These are phyloP conservation scores for Orthosia gothica DNA, from an alignment of 2,888 invertebrate genomes.

Conservation along the genomic window DNA sequence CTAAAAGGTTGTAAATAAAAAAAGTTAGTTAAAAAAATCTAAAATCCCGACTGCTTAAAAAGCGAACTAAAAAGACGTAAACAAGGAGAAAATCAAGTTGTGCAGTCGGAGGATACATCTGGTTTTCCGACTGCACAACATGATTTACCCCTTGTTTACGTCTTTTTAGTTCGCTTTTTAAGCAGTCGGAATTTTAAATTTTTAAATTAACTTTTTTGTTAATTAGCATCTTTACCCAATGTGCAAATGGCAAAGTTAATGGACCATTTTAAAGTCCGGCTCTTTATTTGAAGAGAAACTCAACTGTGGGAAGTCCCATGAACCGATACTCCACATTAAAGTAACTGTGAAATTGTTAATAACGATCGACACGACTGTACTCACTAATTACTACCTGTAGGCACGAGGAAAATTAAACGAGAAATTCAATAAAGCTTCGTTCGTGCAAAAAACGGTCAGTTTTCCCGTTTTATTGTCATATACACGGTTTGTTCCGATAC, in stretches of 20 bases:
- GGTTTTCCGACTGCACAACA: too few species aligned
- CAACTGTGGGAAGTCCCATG: slow-evolving; percentile 15
- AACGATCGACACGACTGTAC: slow-evolving; percentile 43
- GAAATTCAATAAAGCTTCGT: slow-evolving; percentile 65
- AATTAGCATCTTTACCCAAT: slow-evolving; percentile 13
- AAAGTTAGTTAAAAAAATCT: too few species aligned
- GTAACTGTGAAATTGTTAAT: slow-evolving; percentile 42
- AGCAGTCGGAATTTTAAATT: too few species aligned
- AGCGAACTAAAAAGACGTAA: too few species aligned
- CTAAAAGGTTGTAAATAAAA: too few species aligned
- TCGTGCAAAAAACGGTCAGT: slow-evolving; percentile 62
- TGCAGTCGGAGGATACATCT: too few species aligned
- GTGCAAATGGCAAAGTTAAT: slow-evolving; percentile 7
- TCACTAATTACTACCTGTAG: slow-evolving; percentile 51
- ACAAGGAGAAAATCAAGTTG: too few species aligned
- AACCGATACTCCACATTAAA: slow-evolving; percentile 27
- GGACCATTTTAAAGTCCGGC: not conserved
- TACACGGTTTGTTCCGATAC: slow-evolving; percentile 76
- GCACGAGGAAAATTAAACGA: slow-evolving; percentile 40
- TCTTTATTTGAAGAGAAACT: slow-evolving; percentile 32
- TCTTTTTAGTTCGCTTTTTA: too few species aligned
- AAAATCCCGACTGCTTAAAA: too few species aligned
- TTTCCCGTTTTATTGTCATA: slow-evolving; percentile 70
- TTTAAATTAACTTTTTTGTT: too few species aligned
- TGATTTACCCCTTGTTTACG: too few species aligned